Percentiles rank a stretch among this genome's conserved stretches.
These are phyloP conservation scores for Arnoldichthys spilopterus DNA, from an alignment of 2,797 vertebrate species.

Conservation along the genomic window DNA sequence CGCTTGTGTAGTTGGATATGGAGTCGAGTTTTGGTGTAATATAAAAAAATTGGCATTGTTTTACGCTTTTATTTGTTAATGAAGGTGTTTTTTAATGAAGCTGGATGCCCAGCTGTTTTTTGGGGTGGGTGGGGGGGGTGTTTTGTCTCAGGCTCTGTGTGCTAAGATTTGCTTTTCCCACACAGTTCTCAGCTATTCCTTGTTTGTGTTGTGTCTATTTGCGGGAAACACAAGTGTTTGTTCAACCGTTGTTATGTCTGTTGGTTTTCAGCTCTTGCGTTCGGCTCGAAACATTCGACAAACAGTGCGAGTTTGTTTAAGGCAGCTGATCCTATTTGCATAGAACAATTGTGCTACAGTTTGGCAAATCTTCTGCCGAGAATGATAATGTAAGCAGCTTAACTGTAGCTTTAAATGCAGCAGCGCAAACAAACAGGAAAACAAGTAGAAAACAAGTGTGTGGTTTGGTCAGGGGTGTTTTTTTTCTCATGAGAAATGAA, in stretches of 20 bases:
- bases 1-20: not conserved
- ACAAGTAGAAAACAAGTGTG: slow-evolving; percentile 15
- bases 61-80: too few relatives aligned
- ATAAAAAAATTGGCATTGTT: not conserved
- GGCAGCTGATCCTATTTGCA: slow-evolving; percentile 59
- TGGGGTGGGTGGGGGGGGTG: not conserved
- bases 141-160: not conserved
- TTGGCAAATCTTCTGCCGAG: slow-evolving; percentile 33
- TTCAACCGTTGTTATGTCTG: slow-evolving; percentile 48
- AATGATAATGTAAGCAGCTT: slow-evolving; percentile 29
- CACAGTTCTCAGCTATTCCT: not conserved
- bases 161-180: not conserved
- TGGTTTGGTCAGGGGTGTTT: slow-evolving; percentile 8
- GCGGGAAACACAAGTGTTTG: slow-evolving; percentile 47
- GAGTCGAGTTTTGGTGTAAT: not conserved
- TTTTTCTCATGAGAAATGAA: not conserved
- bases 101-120: not conserved
- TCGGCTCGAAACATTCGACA: slow-evolving; percentile 42
- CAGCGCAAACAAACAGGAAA: slow-evolving; percentile 12
- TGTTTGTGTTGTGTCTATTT: slow-evolving; percentile 39
- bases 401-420: slow-evolving; percentile 23
- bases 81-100: not conserved
- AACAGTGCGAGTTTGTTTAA: slow-evolving; percentile 53
- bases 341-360: slow-evolving; percentile 51
- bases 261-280: slow-evolving; percentile 12